Evolutionary conservation across 2,797 vertebrate species (phyloP).

Genomic region (Molossus alvarezi): DNA sequence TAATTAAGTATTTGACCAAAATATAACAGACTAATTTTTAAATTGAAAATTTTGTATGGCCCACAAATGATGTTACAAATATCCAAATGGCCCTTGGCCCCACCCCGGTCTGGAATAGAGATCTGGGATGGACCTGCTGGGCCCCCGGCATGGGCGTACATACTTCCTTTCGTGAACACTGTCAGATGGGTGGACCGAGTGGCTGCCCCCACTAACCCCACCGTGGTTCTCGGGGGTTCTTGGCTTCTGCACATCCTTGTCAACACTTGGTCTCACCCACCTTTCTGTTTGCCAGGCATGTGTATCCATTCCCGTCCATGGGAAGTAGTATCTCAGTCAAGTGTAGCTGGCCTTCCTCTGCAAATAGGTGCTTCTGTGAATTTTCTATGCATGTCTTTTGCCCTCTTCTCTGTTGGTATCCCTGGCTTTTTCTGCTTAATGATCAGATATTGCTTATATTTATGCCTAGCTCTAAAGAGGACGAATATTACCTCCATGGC

Average conservation of each 20-base stretch:
- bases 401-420: neutral
- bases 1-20: neutral
- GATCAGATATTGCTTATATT: neutral
- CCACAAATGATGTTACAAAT: neutral
- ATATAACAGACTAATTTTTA: neutral
- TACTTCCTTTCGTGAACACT: neutral
- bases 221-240: neutral
- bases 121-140: neutral
- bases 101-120: neutral
- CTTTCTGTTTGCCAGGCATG: neutral
- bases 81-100: neutral
- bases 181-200: too few relatives aligned
- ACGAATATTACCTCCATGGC: neutral
- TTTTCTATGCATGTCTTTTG: neutral
- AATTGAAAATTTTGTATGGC: neutral
- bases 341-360: neutral
- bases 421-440: neutral
- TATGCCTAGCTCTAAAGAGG: neutral
- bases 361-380: neutral
- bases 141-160: rapidly evolving
- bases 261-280: neutral
- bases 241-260: neutral
- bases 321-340: neutral
- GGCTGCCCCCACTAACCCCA: neutral
- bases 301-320: neutral